phyloP scores from a whole-genome alignment of 2,888 invertebrate species.

The Lasioglossum figueresi region DNA sequence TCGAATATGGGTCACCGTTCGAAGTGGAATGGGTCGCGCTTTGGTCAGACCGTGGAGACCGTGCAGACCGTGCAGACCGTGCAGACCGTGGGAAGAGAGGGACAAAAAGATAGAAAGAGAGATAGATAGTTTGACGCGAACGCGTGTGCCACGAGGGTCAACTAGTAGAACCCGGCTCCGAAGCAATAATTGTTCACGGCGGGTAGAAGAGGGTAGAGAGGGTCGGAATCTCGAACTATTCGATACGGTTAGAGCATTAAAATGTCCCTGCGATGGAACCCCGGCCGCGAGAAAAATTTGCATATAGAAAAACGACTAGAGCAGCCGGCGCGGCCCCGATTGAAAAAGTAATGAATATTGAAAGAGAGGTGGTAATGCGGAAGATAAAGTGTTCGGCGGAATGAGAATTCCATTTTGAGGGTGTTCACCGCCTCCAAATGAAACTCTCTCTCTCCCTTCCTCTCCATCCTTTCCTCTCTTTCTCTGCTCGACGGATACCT shows the following conservation, averaged over 20 bases:
- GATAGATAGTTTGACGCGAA: slow-evolving; percentile 34
- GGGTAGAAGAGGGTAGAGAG: not conserved
- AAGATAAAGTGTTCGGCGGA: slow-evolving; percentile 46
- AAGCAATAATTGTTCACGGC: slow-evolving; percentile 50
- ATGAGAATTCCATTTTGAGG: slow-evolving; percentile 49
- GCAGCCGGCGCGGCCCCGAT: slow-evolving; percentile 22
- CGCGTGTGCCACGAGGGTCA: slow-evolving; percentile 55
- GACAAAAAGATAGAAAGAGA: not conserved
- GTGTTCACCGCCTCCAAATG: slow-evolving; percentile 3
- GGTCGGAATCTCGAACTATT: slow-evolving; percentile 39
- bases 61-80: not conserved
- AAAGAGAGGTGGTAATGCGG: slow-evolving; percentile 50
- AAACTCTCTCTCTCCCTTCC: not conserved
- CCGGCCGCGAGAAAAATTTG: slow-evolving; percentile 49
- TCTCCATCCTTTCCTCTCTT: not conserved
- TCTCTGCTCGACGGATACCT: not conserved
- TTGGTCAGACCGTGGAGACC: slow-evolving; percentile 57
- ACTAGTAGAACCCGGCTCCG: slow-evolving; percentile 21
- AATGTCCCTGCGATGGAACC: slow-evolving; percentile 50
- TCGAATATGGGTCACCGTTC: slow-evolving; percentile 72
- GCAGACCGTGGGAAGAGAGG: not conserved
- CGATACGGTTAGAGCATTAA: slow-evolving; percentile 50
- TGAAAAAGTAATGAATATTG: slow-evolving; percentile 54
- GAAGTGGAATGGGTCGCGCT: slow-evolving; percentile 63
- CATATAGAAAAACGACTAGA: slow-evolving; percentile 62